phyloP scores from a whole-genome alignment of 2,797 vertebrate species.

The Florisuga fusca region DNA sequence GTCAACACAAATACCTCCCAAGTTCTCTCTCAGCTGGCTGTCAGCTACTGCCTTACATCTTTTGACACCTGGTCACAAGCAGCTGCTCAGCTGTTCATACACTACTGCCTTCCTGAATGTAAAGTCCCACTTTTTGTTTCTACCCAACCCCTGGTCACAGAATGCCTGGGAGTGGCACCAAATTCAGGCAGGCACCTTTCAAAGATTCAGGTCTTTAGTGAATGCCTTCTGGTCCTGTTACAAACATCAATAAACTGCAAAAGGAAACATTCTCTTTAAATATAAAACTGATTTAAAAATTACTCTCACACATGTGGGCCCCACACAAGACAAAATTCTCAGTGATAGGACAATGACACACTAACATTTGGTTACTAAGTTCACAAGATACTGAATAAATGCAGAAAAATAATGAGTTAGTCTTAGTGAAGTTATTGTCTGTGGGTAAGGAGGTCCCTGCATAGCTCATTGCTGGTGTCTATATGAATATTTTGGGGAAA shows the following conservation, averaged over 20 bases:
- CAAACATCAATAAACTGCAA: background rate
- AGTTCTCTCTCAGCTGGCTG: background rate
- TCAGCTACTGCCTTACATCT: background rate
- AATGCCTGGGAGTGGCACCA: background rate
- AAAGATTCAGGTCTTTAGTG: background rate
- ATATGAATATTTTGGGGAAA: background rate
- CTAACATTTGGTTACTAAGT: background rate
- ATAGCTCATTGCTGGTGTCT: background rate
- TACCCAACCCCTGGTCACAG: accelerated
- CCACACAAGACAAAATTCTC: background rate
- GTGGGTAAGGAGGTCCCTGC: background rate
- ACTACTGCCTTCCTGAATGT: background rate
- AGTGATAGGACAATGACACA: background rate
- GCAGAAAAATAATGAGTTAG: background rate
- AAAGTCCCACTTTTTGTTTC: background rate
- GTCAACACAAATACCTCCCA: background rate
- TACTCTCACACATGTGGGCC: background rate
- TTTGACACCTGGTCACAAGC: background rate
- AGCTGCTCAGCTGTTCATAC: background rate
- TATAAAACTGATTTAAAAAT: background rate
- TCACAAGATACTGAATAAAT: background rate
- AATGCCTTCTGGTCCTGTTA: background rate
- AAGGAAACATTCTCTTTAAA: background rate
- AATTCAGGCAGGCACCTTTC: background rate
- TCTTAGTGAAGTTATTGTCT: background rate